Evolutionary conservation across 2,113 vertebrate genomes (phyloP), one percentile per base, ranked within the genome.

Genomic region (Rhabdornis inornatus): DNA sequence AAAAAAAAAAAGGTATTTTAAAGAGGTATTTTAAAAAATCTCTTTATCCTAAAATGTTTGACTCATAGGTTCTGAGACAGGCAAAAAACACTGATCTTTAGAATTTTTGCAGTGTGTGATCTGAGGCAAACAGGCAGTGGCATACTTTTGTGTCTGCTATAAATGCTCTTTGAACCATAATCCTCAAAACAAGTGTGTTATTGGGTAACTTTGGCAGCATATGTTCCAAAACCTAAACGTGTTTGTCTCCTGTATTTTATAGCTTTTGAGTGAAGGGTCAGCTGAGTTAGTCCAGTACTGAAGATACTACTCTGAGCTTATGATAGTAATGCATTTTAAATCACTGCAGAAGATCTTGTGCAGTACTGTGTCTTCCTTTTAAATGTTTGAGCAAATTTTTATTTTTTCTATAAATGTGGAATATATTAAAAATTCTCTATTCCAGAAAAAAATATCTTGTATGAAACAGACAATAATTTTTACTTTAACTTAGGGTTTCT

Each of bases 131-230:
- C 76, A 87, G n/a, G 76, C 72, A 70, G 18, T 8, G 2, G 60
- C 63, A 65, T 92, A 71, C 28, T 50, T 81, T 49, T 60, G 76
- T 92, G 78, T 86, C 94, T 94, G 68, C 47, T 86, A 85, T 95
- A 89, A 94, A 79, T 90, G 87, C 21, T 93, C 96, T 97, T 97
- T 96, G 96, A 96, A 95, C 94, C 95, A 90, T 47, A 94, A 83
- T 85, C 71, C 68, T 83, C 39, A 95, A 97, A 96, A 95, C 86
- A 96, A 95, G 53, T 68, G 64, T 90, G 90, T 69, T 95, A 66
- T 90, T 94, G 91, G 86, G 69, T 96, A 94, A 97, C 81, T 91
- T 44, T 16, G 59, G 52, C 44, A 87, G 83, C 59, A 75, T 93
- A 88, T 39, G 49, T 92, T 91, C 76, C 47, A 83, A 94, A 94